Base-by-base conservation (phyloP, 2,888 invertebrate genomes). In the Rotaria socialis region DNA sequence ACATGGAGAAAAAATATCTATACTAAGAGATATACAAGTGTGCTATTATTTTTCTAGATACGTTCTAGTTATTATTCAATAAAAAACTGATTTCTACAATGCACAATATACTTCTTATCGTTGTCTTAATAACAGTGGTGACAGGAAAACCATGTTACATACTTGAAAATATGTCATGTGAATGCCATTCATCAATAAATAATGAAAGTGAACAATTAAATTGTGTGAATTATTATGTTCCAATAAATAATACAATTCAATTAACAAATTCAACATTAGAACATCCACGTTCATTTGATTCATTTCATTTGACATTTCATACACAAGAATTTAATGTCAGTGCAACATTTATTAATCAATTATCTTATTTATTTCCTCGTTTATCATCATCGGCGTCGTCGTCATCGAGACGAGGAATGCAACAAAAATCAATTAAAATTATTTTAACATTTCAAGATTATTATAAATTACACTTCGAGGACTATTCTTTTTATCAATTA, bases 291-390 rank as follows among this genome's bases (percentile, higher is more conserved):
- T 47, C 43, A 47, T 80, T 80, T n/a, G 47, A 80, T 80, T 47
- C 47, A 14, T 80, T 47, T 80, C 43, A 47, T 47, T 47, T 80
- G n/a, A 80, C 80, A 47, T 80, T 80, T 47, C 47, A 47, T 80
- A 5, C n/a, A n/a, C 10, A 35, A 1, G 24, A 43, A 24, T 47
- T 80, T n/a, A 80, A 80, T 47, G n/a, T 80, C 24, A 47, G 8
- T 47, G n/a, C 47, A 10, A 43, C 24, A n/a, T 80, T 80, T 47
- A 80, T 80, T 47, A 43, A 7, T 80, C 47, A 80, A 47, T 47
- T 80, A 80, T 80, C 80, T 22, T 80, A 80, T 80, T n/a, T 80
- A n/a, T 80, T 80, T 80, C 80, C 80, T n/a, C 80, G 47, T n/a
- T n/a, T n/a, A 11, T 6, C n/a, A 24, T 27, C n/a, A 24, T 14